Base-by-base conservation (phyloP, 2,797 vertebrate genomes). In the Octomys mimax region DNA sequence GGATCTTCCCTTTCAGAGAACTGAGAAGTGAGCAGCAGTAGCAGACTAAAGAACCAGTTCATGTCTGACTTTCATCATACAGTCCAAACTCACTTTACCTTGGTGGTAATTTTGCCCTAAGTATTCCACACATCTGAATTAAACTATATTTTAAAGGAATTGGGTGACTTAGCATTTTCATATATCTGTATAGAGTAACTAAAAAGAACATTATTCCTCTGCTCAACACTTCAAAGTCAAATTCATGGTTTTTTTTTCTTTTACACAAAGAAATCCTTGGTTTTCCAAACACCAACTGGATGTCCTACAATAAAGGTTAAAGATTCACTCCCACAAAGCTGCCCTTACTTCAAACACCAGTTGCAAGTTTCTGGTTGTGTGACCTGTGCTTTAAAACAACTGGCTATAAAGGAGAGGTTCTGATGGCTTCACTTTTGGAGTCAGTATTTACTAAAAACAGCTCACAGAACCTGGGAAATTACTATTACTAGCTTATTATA, bases 71-170 rank as follows among this genome's bases (percentile, higher is more conserved):
- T 73, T 24, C 71, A 42, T 42, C 71, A 73, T 26, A 42, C 11
- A 42, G 36, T 36, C 36, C 1, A 73, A 42, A 73, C 71, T 42
- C 24, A 46, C 42, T 75, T 26, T 75, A 75, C 1, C 39, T 14
- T 14, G 26, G 12, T 39, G 73, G 28, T 28, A 24, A 46, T 75
- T 42, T 46, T 46, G 13, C 22, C n/a, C 31, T 61, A 57, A 91
- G 21, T 71, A 57, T 75, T 46, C 93, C 80, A 71, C 19, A 71
- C 24, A 79, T 66, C 71, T 84, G 80, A 91, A 39, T 90, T 87
- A 92, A 80, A 70, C 62, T 83, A 16, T 91, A 86, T 82, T 96
- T 89, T 57, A 11, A 42, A 94, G 95, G 5, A 85, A 11, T 18
- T 83, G 10, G 33, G 0, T 83, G 42, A 87, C 14, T 62, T 83